Conservation (phyloP, 37 sponge, comb jelly and placozoan species). For the Chondrilla cf. caribensis region DNA sequence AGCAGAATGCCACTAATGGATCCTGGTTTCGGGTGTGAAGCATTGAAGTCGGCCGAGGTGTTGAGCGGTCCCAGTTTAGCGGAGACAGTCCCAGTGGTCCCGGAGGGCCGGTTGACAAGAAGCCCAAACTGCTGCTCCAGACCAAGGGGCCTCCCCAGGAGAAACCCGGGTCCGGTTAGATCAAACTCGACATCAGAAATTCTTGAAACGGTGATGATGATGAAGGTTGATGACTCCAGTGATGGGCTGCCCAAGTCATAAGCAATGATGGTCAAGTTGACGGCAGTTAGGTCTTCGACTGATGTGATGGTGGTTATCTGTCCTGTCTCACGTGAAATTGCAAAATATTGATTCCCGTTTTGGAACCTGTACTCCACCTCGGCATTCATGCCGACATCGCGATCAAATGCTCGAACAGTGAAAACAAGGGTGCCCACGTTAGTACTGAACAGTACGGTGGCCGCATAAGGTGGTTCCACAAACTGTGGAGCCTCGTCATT, state of each 20-base stretch:
- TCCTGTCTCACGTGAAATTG: constrained; percentile 29
- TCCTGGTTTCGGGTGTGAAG: constrained; percentile 12
- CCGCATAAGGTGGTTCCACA: background rate
- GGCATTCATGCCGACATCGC: constrained; percentile 37
- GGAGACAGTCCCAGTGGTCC: constrained; percentile 10
- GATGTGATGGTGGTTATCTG: background rate
- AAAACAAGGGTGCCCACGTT: constrained; percentile 18
- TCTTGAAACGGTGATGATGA: constrained; percentile 8
- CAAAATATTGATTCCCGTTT: background rate
- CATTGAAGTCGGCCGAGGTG: background rate
- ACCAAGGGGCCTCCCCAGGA: constrained; percentile 15
- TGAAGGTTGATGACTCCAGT: background rate
- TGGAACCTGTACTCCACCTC: constrained; percentile 14
- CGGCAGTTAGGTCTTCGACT: constrained; percentile 1
- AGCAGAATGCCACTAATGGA: constrained; percentile 41
- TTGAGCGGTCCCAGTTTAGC: constrained; percentile 30
- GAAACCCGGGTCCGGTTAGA: constrained; percentile 43
- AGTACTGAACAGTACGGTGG: constrained; percentile 21
- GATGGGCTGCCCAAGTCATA: constrained; percentile 1
- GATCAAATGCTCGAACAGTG: constrained; percentile 43
- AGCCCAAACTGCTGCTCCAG: constrained; percentile 45
- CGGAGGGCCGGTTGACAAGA: constrained; percentile 13
- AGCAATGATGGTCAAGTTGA: background rate
- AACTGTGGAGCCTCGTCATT: constrained; percentile 53
- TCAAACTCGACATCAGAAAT: constrained; percentile 29